Percentiles rank a stretch among this genome's conserved stretches.
These are phyloP conservation scores for Podabrus alpinus DNA, from an alignment of 2,888 invertebrate genomes.

Conservation along the genomic window DNA sequence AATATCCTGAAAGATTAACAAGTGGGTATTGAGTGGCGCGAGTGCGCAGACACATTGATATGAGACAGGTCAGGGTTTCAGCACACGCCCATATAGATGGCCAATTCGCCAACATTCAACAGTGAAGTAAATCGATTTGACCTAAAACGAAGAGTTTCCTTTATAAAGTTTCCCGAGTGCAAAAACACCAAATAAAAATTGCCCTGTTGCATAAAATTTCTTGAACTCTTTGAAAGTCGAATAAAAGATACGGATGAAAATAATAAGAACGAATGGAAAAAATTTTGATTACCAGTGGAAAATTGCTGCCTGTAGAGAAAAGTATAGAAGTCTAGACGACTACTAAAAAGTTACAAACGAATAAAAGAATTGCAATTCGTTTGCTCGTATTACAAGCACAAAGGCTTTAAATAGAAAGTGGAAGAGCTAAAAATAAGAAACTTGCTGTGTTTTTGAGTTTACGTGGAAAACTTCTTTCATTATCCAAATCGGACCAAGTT, in stretches of 20 bases:
- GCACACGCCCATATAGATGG: constrained; percentile 30
- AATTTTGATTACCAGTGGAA: neutral
- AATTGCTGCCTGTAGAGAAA: neutral
- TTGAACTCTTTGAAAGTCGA: neutral
- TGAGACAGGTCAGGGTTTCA: constrained; percentile 26
- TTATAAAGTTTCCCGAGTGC: neutral
- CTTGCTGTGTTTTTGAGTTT: neutral
- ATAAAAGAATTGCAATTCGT: neutral
- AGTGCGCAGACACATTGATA: constrained; percentile 29
- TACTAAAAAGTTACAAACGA: neutral
- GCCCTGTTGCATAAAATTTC: neutral
- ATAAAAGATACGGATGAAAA: neutral
- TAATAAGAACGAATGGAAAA: neutral
- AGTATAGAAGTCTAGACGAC: neutral
- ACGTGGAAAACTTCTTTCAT: neutral
- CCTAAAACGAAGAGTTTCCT: neutral
- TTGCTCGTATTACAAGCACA: neutral
- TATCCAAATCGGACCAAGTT: neutral
- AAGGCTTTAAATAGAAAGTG: neutral
- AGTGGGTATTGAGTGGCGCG: constrained; percentile 15
- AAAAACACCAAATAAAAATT: neutral
- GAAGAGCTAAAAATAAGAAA: neutral
- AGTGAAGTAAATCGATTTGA: constrained; percentile 15
- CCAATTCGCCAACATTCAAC: constrained; percentile 28
- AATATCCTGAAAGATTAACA: constrained; percentile 20